Conservation (phyloP, 2,888 invertebrate genomes). For the Melitaea athalia region DNA sequence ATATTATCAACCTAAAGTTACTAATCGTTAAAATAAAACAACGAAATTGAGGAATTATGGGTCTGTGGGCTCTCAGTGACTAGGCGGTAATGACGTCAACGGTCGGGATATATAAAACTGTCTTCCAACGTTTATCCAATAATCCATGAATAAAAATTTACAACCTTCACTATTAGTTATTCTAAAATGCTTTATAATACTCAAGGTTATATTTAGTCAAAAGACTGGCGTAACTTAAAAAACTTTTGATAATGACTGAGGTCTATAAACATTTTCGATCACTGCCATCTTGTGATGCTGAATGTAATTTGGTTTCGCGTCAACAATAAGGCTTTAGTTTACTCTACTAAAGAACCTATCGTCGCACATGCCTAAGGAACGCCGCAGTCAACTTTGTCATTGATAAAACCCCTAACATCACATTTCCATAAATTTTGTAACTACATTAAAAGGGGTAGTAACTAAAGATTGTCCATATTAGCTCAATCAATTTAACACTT, state of each 20-base stretch:
- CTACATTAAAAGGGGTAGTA: conserved; percentile 77
- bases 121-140: conserved; percentile 57
- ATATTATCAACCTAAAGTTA: conserved; percentile 76
- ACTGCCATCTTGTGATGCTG: conserved; percentile 60
- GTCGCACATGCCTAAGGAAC: conserved; percentile 57
- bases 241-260: conserved; percentile 55
- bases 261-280: conserved; percentile 67
- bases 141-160: conserved; percentile 55
- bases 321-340: conserved; percentile 55
- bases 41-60: conserved; percentile 62
- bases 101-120: conserved; percentile 53
- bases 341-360: conserved; percentile 54
- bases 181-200: conserved; percentile 75
- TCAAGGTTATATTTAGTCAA: conserved; percentile 56
- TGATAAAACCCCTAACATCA: conserved; percentile 82
- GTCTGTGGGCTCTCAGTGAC: conserved; percentile 79
- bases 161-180: conserved; percentile 52
- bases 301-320: conserved; percentile 47
- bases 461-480: conserved; percentile 81
- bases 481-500: conserved; percentile 82
- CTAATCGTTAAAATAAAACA: conserved; percentile 70
- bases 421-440: conserved; percentile 78
- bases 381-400: conserved; percentile 81
- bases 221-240: conserved; percentile 50
- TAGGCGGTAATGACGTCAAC: conserved; percentile 77